Conservation (phyloP, 2,113 vertebrate genomes). For the Cyprinodon brontotheroides region DNA sequence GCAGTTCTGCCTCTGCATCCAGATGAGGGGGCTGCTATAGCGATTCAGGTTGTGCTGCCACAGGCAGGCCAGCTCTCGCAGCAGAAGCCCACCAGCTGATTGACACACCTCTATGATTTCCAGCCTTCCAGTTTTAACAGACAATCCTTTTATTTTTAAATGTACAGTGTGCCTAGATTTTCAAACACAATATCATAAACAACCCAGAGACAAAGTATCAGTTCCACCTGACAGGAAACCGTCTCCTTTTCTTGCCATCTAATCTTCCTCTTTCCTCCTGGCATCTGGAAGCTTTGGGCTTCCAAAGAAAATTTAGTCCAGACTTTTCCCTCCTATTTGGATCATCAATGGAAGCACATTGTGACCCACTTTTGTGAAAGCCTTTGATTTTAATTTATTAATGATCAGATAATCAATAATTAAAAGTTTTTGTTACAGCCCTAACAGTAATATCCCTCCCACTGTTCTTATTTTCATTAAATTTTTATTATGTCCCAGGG, state of each 20-base stretch:
- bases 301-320: conserved; percentile 15
- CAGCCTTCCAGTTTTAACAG: conserved; percentile 14
- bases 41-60: conserved; percentile 67
- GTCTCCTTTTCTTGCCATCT: conserved; percentile 30
- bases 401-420: too few relatives aligned
- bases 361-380: conserved; percentile 47
- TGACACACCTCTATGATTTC: conserved; percentile 49
- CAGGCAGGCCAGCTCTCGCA: conserved; percentile 64
- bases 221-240: conserved; percentile 50
- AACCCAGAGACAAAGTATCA: conserved; percentile 20
- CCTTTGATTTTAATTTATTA: too few relatives aligned
- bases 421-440: too few relatives aligned
- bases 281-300: conserved; percentile 12
- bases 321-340: conserved; percentile 21
- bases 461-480: too few relatives aligned
- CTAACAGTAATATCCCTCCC: too few relatives aligned
- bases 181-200: conserved; percentile 29
- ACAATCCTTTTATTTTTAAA: conserved; percentile 40
- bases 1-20: conserved; percentile 65
- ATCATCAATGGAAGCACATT: conserved; percentile 41
- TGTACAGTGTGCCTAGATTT: conserved; percentile 24
- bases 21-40: conserved; percentile 69
- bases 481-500: too few relatives aligned
- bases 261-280: conserved; percentile 15
- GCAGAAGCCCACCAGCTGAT: conserved; percentile 62